Evolutionary conservation across 2,113 vertebrate genomes (phyloP), one percentile per base, ranked within the genome.

Genomic region (Salvelinus alpinus): DNA sequence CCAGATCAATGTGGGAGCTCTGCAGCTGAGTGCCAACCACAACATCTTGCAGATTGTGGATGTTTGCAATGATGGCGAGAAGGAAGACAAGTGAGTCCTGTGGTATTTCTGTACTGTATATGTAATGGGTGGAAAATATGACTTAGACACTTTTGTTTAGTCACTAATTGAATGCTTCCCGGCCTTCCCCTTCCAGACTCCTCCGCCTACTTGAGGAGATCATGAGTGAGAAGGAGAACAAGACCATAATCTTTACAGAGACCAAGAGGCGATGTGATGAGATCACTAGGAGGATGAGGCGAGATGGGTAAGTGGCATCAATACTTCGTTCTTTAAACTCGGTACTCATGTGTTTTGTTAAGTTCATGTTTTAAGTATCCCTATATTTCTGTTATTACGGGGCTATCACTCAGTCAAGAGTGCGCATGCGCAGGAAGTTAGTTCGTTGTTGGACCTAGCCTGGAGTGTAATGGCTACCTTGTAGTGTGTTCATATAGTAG

Each of bases 211-310:
- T 99, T 85, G 98, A 99, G 82, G 97, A 99, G 90, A 99, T 99
- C 48, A 99, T 99, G 98, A 99, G 97, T 0, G 98, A 99, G 88
- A 99, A 99, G 70, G 98, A 99, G 89, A 99, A 99, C 70, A 99
- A 99, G 91, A 99, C 98, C 3, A 99, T 99, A 78, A 98, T 99
- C 77, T 99, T 99, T 90, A 96, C 98, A 25, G 98, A 99, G 92
- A 99, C 98, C 51, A 99, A 99, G 89, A 95, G 96, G 84, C 93
- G 96, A 3, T 99, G 97, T 87, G 98, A 99, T 94, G 98, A 99
- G 59, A 95, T 99, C 44, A 99, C 98, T 62, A 95, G 98, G 77
- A 95, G 96, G 85, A 97, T 99, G 96, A 96, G 98, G 68, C 92
- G 97, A 88, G 98, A 99, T 86, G 98, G 98, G 97, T 99, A 91